phyloP scores from a whole-genome alignment of 2,888 invertebrate genomes.

The Thumatha senex region DNA sequence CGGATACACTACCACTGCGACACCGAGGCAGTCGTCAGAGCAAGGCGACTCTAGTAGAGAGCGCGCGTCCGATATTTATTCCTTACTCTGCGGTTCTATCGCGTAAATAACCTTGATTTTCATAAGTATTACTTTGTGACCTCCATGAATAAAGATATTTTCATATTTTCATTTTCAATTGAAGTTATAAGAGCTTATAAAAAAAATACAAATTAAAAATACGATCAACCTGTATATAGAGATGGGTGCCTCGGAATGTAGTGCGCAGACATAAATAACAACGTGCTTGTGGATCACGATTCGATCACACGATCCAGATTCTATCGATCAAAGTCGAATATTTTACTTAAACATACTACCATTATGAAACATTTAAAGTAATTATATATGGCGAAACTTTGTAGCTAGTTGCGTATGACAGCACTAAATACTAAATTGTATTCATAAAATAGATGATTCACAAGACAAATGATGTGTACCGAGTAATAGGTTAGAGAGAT shows the following conservation, averaged over 20 bases:
- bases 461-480: not conserved
- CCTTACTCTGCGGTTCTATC: no score
- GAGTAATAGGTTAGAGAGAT: not conserved
- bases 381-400: not conserved
- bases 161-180: no score
- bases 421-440: not conserved
- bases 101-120: no score
- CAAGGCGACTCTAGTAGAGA: no score
- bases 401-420: not conserved
- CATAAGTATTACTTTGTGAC: no score
- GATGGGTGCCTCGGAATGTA: conserved; percentile 22
- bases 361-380: conserved; percentile 4
- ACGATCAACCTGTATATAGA: conserved; percentile 27
- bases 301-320: conserved; percentile 36
- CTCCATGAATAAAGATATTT: no score
- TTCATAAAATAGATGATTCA: not conserved
- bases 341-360: conserved; percentile 13
- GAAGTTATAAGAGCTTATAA: no score
- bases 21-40: no score
- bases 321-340: conserved; percentile 31
- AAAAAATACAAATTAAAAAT: no score
- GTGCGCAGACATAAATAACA: conserved; percentile 22
- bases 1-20: no score
- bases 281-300: conserved; percentile 39
- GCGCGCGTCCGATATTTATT: no score